Conservation (phyloP, 2,888 invertebrate genomes). For the Limulus polyphemus region DNA sequence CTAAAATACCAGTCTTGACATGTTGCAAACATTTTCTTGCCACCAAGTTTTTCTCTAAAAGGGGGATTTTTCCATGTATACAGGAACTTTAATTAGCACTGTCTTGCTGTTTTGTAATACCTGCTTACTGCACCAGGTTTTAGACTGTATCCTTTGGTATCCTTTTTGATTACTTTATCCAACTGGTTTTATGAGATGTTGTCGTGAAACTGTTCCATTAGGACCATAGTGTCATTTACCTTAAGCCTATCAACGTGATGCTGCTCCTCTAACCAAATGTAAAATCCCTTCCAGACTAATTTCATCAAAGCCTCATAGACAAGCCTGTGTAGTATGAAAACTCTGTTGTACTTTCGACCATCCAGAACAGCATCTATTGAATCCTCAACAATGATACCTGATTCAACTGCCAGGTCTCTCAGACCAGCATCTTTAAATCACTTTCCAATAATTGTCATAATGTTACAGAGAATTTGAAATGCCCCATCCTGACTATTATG, state of each 20-base stretch:
- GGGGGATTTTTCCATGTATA: no score
- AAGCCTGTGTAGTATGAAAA: slow-evolving; percentile 16
- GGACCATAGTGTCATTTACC: no score
- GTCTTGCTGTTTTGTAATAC: not conserved
- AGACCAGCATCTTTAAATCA: slow-evolving; percentile 25
- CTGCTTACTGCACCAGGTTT: not conserved
- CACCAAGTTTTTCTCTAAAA: not conserved
- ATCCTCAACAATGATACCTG: slow-evolving; percentile 24
- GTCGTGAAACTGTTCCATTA: no score
- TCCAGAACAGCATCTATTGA: slow-evolving; percentile 23
- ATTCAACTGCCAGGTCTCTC: slow-evolving; percentile 20
- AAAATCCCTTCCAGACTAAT: slow-evolving; percentile 2
- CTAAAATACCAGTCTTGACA: not conserved
- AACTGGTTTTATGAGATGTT: no score
- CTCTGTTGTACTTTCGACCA: slow-evolving; percentile 4
- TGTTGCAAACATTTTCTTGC: not conserved
- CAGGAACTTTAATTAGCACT: no score
- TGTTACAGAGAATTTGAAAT: slow-evolving; percentile 25
- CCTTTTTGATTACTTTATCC: no score
- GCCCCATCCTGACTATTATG: slow-evolving; percentile 21
- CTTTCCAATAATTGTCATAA: slow-evolving; percentile 25
- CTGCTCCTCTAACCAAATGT: not conserved
- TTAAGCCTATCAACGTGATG: no score
- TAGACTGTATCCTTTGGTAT: not conserved
- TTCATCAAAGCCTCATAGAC: slow-evolving; percentile 23